Evolutionary conservation across 2,888 invertebrate species (phyloP).

Genomic region (Hypsopygia costalis): DNA sequence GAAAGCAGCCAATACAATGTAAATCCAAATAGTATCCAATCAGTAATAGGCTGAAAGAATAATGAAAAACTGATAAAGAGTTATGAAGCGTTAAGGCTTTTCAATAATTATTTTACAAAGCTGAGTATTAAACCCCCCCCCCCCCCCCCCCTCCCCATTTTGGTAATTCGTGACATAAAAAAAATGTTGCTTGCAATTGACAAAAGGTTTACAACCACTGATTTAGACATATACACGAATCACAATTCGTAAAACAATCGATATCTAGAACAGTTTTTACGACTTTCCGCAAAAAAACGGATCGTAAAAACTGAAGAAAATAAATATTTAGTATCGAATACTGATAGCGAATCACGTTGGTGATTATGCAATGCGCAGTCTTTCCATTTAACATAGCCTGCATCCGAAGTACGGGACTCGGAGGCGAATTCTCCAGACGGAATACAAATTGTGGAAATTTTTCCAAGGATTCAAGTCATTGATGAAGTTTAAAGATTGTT

Average conservation of each 20-base stretch:
- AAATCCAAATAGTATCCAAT: too few species aligned
- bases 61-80: too few species aligned
- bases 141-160: too few species aligned
- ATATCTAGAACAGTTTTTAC: slow-evolving; percentile 48
- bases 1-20: too few species aligned
- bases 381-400: slow-evolving; percentile 76
- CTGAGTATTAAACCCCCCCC: too few species aligned
- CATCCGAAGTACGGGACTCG: slow-evolving; percentile 66
- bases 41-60: too few species aligned
- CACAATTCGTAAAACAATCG: slow-evolving; percentile 27
- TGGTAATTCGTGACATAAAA: too few species aligned
- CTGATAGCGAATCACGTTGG: slow-evolving; percentile 72
- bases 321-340: slow-evolving; percentile 74
- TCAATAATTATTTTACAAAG: too few species aligned
- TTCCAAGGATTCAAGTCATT: slow-evolving; percentile 53
- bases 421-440: slow-evolving; percentile 67
- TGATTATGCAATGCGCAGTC: slow-evolving; percentile 74
- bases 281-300: slow-evolving; percentile 42
- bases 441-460: slow-evolving; percentile 76
- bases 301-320: slow-evolving; percentile 56
- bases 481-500: slow-evolving; percentile 40
- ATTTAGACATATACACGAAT: slow-evolving; percentile 23
- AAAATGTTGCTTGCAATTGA: too few species aligned
- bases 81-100: too few species aligned
- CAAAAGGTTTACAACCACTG: too few species aligned